Base-by-base conservation (phyloP, 2,888 invertebrate species). In the Emmelina monodactyla region DNA sequence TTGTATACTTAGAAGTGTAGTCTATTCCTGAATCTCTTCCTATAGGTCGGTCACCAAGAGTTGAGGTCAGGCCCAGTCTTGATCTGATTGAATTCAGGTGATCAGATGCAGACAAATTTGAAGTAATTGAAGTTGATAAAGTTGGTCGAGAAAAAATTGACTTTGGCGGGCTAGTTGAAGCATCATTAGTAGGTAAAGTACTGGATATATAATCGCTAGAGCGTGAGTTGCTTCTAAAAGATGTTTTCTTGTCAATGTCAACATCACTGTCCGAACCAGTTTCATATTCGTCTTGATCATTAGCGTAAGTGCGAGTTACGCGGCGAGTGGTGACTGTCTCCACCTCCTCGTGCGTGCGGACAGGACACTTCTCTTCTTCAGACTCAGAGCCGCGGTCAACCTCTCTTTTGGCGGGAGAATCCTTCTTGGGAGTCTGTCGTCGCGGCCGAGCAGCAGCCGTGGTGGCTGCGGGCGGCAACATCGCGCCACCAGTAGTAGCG, bases 191-290 rank as follows among this genome's bases (percentile, higher is more conserved):
- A 1, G 72, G 69, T 34, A 67, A 53, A 19, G 70, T 71, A 52
- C 69, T 78, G 13, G 72, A 72, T 37, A 72, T 78, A 43, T 70
- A 70, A 47, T 72, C 75, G 43, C 78, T 78, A 2, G 66, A 76
- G 41, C 68, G 62, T 2, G 69, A 73, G 43, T 57, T 63, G 46
- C 67, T 73, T 28, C 73, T 58, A 39, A 62, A 62, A 0, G 71
- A 58, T 9, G 66, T 56, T 50, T 75, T 76, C 45, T 71, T 75
- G 9, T 81, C 81, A 10, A 53, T 58, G 33, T 85, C 85, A 0
- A 86, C 82, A 53, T 88, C 88, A 14, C 88, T 87, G 53, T 88
- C 88, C 0, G 88, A 88, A 5, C 88, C 88, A 0, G 88, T 88
- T 51, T 88, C 88, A 44, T 85, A 82, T 32, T 85, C 87, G 43